A percentile compares a stretch with the other conserved stretches of the same genome.
Evolutionary conservation across 2,113 vertebrate genomes (phyloP).

Genomic region (Vulpes vulpes): DNA sequence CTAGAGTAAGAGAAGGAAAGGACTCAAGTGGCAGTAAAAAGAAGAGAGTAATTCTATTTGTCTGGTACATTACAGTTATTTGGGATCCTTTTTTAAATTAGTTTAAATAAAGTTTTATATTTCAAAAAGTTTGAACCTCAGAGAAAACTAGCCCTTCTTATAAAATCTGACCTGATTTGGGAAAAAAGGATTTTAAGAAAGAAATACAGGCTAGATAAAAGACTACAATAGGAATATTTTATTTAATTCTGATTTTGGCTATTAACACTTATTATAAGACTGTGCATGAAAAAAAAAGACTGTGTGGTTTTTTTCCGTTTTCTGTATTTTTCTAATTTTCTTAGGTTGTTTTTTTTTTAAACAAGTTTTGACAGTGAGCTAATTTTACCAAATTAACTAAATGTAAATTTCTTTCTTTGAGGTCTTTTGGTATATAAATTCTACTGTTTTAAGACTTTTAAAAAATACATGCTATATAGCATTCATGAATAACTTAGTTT

Average conservation of each 20-base stretch:
- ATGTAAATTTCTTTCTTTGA: neutral
- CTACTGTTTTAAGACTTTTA: neutral
- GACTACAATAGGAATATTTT: neutral
- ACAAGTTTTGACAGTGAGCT: constrained; percentile 1
- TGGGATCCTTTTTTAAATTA: neutral
- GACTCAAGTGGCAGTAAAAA: neutral
- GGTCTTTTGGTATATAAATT: neutral
- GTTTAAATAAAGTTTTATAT: neutral
- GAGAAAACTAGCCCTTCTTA: constrained; percentile 14
- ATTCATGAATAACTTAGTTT: constrained; percentile 7
- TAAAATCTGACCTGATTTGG: neutral
- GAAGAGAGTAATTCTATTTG: neutral
- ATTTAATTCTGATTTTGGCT: neutral
- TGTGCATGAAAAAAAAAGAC: no score
- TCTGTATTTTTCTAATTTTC: constrained; percentile 49
- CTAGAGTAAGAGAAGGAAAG: neutral
- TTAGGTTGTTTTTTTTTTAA: neutral
- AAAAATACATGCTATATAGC: neutral
- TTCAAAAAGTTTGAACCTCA: constrained; percentile 47
- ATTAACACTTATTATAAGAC: neutral
- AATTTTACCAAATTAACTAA: constrained; percentile 52
- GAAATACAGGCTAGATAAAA: constrained; percentile 13
- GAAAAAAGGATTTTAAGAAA: constrained; percentile 7
- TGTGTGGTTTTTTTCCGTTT: neutral
- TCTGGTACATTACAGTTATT: neutral